Conservation (phyloP, 2,113 vertebrate genomes). For the Misgurnus anguillicaudatus region DNA sequence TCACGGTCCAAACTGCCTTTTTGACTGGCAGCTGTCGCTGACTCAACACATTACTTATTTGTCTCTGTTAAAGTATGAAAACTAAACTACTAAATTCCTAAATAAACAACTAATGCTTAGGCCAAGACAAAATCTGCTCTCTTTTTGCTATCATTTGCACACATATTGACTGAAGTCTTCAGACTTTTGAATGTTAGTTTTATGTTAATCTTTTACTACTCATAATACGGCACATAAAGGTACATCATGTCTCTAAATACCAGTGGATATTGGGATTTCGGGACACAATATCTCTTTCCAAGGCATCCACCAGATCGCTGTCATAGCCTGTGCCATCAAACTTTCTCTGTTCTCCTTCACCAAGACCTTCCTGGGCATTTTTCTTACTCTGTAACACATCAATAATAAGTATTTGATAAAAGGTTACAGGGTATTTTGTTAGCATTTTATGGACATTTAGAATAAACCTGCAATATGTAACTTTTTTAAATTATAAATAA, state of each 20-base stretch:
- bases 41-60: constrained; percentile 2
- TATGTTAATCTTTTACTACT: no score
- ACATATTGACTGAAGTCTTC: no score
- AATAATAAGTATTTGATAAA: background rate
- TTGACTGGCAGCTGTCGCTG: constrained; percentile 45
- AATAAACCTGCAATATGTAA: no score
- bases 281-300: constrained; percentile 96
- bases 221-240: no score
- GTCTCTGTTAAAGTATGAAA: background rate
- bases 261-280: constrained; percentile 94
- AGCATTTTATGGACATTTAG: no score
- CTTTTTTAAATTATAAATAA: no score
- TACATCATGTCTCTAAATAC: constrained; percentile 66
- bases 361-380: constrained; percentile 73
- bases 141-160: no score
- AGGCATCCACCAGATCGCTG: constrained; percentile 87
- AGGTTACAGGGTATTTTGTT: background rate
- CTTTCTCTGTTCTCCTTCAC: constrained; percentile 83
- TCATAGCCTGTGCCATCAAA: constrained; percentile 91
- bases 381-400: constrained; percentile 79
- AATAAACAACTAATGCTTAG: background rate
- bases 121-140: background rate
- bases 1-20: constrained; percentile 25
- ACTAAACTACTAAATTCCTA: background rate
- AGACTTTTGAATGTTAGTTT: no score